Percentiles rank a stretch among this genome's conserved stretches.
phyloP scores from a whole-genome alignment of 2,113 vertebrate species.

The Charina bottae region DNA sequence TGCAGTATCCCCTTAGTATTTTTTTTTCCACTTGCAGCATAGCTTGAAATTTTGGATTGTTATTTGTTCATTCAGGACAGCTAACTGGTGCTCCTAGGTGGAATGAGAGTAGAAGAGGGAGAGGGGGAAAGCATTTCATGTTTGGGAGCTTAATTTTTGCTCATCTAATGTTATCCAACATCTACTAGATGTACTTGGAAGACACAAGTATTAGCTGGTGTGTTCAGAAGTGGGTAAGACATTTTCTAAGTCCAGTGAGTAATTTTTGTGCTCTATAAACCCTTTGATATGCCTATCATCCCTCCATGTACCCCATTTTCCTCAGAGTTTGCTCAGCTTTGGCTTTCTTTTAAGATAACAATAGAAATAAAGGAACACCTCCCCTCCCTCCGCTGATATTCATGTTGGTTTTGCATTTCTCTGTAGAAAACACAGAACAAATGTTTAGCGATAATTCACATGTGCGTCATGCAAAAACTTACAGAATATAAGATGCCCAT shows the following conservation, averaged over 20 bases:
- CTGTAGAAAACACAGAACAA: background rate
- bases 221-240: conserved; percentile 53
- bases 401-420: background rate
- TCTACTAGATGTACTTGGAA: conserved; percentile 53
- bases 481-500: background rate
- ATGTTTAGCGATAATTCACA: background rate
- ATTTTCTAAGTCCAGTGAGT: conserved; percentile 51
- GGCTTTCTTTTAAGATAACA: conserved; percentile 46
- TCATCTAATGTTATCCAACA: conserved; percentile 33
- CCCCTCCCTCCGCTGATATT: background rate
- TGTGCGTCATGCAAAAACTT: background rate
- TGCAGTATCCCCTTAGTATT: conserved; percentile 7
- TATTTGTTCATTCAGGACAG: conserved; percentile 17
- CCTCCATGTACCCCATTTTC: conserved; percentile 54
- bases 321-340: conserved; percentile 33
- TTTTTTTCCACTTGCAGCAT: background rate
- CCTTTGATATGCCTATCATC: conserved; percentile 64
- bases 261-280: conserved; percentile 48
- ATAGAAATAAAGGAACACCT: background rate
- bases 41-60: conserved; percentile 26
- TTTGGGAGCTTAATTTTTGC: conserved; percentile 17
- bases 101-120: background rate
- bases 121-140: conserved; percentile 17
- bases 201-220: conserved; percentile 48
- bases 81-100: background rate